A percentile compares a stretch with the other conserved stretches of the same genome.
Conservation (phyloP, 2,113 vertebrate genomes). For the Anolis carolinensis region DNA sequence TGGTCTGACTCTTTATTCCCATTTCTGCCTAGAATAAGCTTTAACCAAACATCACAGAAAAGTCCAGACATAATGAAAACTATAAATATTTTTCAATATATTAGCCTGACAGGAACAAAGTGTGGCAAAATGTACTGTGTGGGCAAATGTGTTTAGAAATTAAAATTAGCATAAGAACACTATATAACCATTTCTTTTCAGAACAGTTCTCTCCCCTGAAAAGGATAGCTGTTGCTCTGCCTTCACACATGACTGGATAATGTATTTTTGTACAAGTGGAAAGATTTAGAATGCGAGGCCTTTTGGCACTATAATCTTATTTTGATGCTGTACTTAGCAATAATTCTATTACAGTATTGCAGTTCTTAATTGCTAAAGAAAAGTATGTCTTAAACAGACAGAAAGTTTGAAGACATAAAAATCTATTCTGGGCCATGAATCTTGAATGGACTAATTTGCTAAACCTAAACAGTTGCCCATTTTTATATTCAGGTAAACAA, state of each 20-base stretch:
- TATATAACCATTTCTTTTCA: neutral
- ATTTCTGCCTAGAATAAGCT: too few species aligned
- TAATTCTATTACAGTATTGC: neutral
- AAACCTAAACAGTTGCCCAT: neutral
- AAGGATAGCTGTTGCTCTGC: neutral
- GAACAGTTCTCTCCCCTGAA: neutral
- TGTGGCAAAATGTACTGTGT: neutral
- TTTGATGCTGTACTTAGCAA: neutral
- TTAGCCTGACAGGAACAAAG: neutral
- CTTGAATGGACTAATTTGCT: neutral
- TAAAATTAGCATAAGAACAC: neutral
- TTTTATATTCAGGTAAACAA: neutral
- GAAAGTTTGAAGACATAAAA: neutral
- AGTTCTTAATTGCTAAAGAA: neutral
- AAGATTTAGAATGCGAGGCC: neutral
- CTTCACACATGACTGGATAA: neutral
- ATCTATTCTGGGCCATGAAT: neutral
- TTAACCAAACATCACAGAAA: neutral
- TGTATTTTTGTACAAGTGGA: neutral
- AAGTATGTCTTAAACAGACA: neutral
- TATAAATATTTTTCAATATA: neutral
- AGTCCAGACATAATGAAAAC: neutral
- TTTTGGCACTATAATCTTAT: neutral
- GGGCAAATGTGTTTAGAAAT: neutral
- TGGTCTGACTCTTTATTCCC: too few species aligned